Base-by-base conservation (phyloP, 2,888 invertebrate species). In the Acronicta psi region DNA sequence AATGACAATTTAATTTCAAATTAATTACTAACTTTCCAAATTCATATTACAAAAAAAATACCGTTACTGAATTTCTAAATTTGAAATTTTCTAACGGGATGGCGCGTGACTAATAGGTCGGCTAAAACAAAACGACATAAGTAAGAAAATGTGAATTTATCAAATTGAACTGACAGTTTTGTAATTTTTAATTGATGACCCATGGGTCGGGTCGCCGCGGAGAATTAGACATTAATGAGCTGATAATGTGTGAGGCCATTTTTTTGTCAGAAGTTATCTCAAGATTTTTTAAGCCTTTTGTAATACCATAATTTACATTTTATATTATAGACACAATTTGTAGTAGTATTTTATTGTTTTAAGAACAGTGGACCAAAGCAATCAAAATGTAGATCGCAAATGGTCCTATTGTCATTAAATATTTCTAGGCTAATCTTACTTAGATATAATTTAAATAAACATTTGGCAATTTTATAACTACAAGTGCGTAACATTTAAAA, bases 211-310 rank as follows among this genome's bases (percentile, higher is more conserved):
- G 87, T 87, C 86, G 81, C 89, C 87, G 88, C 84, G 86, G 79
- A 85, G 82, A 87, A 91, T 92, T 82, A 84, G 77, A 75, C 79
- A 81, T 82, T 85, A 86, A 90, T 89, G 83, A 89, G 81, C 86
- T 84, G 88, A 80, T 90, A 90, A 92, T 90, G 85, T 81, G 84
- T 83, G 83, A 73, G 67, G 82, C 77, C 73, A 84, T 85, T 75
- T 71, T 80, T 81, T 85, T 80, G 71, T 76, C 77, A 75, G 79
- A 79, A 80, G 79, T 76, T 61, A n/a, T 5, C 13, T 47, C 17
- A 50, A 18, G 34, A 31, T 47, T 63, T 60, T 59, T 65, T 49
- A 10, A 44, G 41, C 46, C 46, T 66, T 73, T 75, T 66, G 25
- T 41, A 38, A 50, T 51, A 54, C 52, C 29, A 25, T 29, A 44